These are phyloP conservation scores for Harmothoe impar DNA, from an alignment of 2,888 invertebrate species.

Conservation along the genomic window DNA sequence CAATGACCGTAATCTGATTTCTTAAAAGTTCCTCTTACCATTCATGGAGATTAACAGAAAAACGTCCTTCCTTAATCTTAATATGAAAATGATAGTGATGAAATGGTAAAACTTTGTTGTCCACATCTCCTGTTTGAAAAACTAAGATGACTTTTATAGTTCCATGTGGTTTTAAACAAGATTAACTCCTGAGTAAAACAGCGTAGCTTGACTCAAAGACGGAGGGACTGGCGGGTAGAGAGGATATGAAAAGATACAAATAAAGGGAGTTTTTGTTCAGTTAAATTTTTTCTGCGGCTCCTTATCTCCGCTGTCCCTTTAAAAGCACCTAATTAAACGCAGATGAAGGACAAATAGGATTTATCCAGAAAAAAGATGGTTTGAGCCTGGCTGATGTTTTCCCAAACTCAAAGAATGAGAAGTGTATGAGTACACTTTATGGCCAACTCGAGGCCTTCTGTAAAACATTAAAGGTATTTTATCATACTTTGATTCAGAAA, in stretches of 20 bases:
- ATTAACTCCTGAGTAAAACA: not conserved
- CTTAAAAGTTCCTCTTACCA: no score
- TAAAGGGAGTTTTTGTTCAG: not conserved
- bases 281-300: not conserved
- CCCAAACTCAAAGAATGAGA: not conserved
- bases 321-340: not conserved
- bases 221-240: not conserved
- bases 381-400: not conserved
- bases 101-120: not conserved
- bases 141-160: not conserved
- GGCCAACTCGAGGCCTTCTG: no score
- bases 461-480: no score
- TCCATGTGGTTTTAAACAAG: slow-evolving; percentile 22
- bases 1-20: no score
- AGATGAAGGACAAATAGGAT: slow-evolving; percentile 31
- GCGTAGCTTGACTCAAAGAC: not conserved
- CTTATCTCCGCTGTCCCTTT: not conserved
- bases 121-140: not conserved
- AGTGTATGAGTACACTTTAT: slow-evolving; percentile 16
- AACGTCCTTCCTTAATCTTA: no score
- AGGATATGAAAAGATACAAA: slow-evolving; percentile 28
- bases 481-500: no score
- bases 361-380: not conserved
- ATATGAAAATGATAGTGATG: not conserved
- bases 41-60: no score